Percentiles rank a stretch among this genome's conserved stretches.
Evolutionary conservation across 2,888 invertebrate genomes (phyloP).

Genomic region (Clunio marinus): DNA sequence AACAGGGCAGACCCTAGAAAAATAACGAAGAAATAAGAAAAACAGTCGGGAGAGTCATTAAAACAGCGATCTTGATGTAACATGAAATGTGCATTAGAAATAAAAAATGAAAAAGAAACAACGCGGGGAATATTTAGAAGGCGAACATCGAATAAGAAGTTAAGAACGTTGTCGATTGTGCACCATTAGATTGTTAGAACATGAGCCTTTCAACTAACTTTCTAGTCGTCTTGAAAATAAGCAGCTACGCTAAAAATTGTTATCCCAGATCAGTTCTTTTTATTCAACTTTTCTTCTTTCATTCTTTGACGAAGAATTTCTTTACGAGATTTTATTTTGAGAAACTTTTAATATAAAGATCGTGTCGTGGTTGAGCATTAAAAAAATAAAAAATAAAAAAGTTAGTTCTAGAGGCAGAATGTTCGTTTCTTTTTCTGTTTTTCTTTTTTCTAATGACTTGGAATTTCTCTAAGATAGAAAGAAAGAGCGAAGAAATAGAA

Average conservation of each 20-base stretch:
- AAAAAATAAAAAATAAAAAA: too few species aligned
- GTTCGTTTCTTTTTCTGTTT: neutral
- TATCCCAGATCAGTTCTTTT: conserved; percentile 39
- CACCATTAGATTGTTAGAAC: neutral
- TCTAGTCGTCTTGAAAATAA: conserved; percentile 7
- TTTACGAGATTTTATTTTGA: neutral
- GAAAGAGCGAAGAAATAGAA: neutral
- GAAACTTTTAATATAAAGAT: neutral
- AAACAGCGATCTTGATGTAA: conserved; percentile 29
- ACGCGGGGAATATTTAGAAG: conserved; percentile 1
- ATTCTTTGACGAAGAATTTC: conserved; percentile 21
- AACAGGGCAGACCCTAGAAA: neutral
- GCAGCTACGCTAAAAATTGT: conserved; percentile 34
- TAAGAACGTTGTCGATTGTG: neutral
- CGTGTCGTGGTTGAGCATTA: conserved; percentile 3
- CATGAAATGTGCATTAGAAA: conserved; percentile 39
- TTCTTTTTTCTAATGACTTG: too few species aligned
- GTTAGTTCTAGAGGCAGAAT: neutral
- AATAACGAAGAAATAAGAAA: neutral
- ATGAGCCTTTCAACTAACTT: conserved; percentile 31
- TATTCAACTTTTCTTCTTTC: conserved; percentile 15
- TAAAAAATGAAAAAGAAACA: neutral
- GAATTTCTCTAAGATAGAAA: neutral
- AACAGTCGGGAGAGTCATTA: too few species aligned
- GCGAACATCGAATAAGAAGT: neutral